These are phyloP conservation scores for Erynnis tages DNA, from an alignment of 2,888 invertebrate genomes.

Conservation along the genomic window DNA sequence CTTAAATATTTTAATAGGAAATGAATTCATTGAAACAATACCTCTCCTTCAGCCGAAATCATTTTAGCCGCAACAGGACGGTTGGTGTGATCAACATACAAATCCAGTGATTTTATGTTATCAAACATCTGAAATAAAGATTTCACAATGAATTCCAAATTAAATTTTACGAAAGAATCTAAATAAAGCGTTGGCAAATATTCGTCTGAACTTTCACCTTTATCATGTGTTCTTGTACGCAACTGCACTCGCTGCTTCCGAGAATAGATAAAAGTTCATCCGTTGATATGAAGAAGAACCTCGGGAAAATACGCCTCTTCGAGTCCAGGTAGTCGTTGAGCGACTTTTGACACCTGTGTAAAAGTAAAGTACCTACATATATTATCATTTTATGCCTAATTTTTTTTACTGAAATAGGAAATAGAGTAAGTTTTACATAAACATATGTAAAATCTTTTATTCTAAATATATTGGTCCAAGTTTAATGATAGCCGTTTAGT, in stretches of 20 bases:
- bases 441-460: too few relatives aligned
- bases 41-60: conserved; percentile 93
- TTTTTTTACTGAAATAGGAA: too few relatives aligned
- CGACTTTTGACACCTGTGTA: conserved; percentile 90
- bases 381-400: too few relatives aligned
- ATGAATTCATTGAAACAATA: conserved; percentile 45
- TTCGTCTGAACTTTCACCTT: conserved; percentile 88
- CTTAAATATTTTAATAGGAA: too few relatives aligned
- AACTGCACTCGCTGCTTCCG: conserved; percentile 90
- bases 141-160: too few relatives aligned
- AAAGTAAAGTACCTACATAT: too few relatives aligned
- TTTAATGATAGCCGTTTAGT: too few relatives aligned
- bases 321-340: conserved; percentile 94
- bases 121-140: conserved; percentile 89
- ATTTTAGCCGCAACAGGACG: conserved; percentile 88
- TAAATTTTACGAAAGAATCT: too few relatives aligned
- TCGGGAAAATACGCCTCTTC: conserved; percentile 92
- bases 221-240: conserved; percentile 96
- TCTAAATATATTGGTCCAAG: too few relatives aligned
- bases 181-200: too few relatives aligned
- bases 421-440: too few relatives aligned
- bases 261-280: conserved; percentile 94
- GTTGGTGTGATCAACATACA: conserved; percentile 85
- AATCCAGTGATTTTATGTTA: conserved; percentile 89
- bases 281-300: conserved; percentile 97